Evolutionary conservation across 37 sponge, comb jelly and placozoan species (phyloP), one percentile per base, ranked within the genome.

Genomic region (Ephydatia muelleri): DNA sequence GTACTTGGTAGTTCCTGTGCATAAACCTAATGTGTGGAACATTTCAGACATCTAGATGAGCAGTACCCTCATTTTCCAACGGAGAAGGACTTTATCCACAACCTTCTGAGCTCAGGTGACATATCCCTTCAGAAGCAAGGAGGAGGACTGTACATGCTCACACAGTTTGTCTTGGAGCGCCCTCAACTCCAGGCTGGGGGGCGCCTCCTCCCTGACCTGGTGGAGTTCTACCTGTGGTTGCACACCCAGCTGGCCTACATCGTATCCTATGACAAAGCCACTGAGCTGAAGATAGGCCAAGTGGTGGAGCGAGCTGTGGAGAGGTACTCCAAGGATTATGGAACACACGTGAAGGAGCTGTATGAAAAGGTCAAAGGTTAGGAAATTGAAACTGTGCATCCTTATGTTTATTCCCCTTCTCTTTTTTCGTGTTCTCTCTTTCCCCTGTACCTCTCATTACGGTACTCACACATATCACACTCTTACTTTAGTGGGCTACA

Each of bases 141-240:
- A 6, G 47, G 49, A 27, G 38, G 66, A 0, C 76, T 80, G 37
- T 79, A 79, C 70, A 70, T 82, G 2, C 82, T 93, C 26, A 75
- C 79, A 5, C 81, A 79, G 32, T 89, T 93, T 29, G 81, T 81
- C 0, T 64, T 89, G 29, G 88, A 93, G 67, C 71, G 83, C 21
- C 73, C 87, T 30, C 77, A 81, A 4, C 84, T 93, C 5, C 65
- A 68, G 70, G 67, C 84, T 48, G 94, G 90, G 0, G 76, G 87
- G 37, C 76, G 71, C 31, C 91, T 95, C 14, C 84, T 95, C 19
- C 91, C 96, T 69, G 88, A 87, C 19, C 65, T 95, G 43, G 91
- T 95, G 65, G 96, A 95, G 75, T 83, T 95, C 71, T 95, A 95
- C 73, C 87, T 80, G 38, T 95, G 93, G 90, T 38, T 95, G 67